Conservation (phyloP, 2,888 invertebrate species). For the Steinernema hermaphroditum region DNA sequence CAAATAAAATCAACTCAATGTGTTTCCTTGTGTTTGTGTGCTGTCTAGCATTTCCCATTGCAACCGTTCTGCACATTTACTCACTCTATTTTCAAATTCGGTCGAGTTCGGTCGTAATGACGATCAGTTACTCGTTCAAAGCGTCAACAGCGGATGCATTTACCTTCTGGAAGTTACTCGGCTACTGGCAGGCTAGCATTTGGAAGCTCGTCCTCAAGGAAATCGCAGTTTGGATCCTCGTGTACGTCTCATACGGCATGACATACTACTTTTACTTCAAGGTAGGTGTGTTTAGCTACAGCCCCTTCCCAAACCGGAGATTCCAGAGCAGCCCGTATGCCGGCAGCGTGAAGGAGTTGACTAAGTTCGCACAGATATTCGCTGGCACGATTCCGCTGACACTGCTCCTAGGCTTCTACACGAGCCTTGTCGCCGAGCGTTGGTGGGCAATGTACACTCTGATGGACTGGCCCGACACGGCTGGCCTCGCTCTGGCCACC, state of each 20-base stretch:
- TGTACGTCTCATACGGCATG: no score
- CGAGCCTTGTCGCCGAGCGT: neutral
- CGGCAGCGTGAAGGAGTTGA: neutral
- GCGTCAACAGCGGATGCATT: constrained; percentile 12
- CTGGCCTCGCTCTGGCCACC: constrained; percentile 39
- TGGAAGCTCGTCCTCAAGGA: constrained; percentile 45
- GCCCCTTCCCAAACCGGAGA: no score
- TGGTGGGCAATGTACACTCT: constrained; percentile 43
- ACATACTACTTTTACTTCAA: no score
- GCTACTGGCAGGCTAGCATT: constrained; percentile 35
- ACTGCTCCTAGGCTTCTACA: constrained; percentile 10
- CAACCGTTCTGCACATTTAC: no score
- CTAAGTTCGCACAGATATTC: neutral
- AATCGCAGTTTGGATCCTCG: constrained; percentile 36
- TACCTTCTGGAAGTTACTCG: neutral
- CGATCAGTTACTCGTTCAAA: constrained; percentile 4
- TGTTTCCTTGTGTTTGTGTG: no score
- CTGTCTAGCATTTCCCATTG: no score
- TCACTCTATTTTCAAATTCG: no score
- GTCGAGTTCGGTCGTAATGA: no score
- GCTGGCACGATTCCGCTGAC: neutral
- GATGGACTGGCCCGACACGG: constrained; percentile 47
- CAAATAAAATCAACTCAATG: no score
- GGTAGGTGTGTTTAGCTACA: no score
- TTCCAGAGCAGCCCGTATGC: neutral